These are phyloP conservation scores for Scrobipalpa costella DNA, from an alignment of 2,888 invertebrate genomes.

Conservation along the genomic window DNA sequence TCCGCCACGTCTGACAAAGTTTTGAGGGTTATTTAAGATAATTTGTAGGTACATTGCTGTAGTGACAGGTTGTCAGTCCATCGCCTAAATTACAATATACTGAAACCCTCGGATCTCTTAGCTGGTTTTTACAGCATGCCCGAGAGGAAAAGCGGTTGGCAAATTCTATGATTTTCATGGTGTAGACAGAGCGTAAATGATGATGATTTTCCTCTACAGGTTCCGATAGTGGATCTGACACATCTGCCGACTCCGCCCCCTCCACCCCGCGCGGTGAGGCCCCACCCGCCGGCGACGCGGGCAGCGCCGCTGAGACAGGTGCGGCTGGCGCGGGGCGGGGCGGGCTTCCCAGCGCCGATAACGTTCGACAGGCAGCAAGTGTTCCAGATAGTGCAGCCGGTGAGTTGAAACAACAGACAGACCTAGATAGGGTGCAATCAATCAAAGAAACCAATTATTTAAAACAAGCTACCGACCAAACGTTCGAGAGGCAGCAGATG, in stretches of 20 bases:
- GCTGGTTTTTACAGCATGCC: too few species aligned
- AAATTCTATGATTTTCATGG: too few species aligned
- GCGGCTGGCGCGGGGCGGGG: not conserved
- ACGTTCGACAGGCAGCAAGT: constrained; percentile 27
- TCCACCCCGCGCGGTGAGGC: constrained; percentile 23
- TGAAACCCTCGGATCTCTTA: too few species aligned
- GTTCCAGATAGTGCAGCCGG: constrained; percentile 24
- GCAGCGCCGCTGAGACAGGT: constrained; percentile 1
- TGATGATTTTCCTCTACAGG: constrained; percentile 22
- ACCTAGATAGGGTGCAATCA: not conserved
- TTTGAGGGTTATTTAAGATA: too few species aligned
- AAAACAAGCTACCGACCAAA: too few species aligned
- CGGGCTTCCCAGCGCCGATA: constrained; percentile 7
- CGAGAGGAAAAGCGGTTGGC: too few species aligned
- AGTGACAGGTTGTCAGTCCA: too few species aligned
- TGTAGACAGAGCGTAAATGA: too few species aligned
- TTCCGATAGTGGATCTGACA: constrained; percentile 60
- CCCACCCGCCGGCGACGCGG: constrained; percentile 17
- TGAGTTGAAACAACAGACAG: not conserved
- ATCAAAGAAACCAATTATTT: not conserved
- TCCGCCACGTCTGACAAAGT: too few species aligned
- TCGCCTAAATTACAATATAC: too few species aligned
- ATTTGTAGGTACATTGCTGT: too few species aligned
- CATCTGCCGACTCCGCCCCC: constrained; percentile 31
- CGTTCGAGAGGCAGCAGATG: constrained; percentile 25